These are phyloP conservation scores for Dasyornis broadbenti DNA, from an alignment of 2,113 vertebrate species.

Conservation along the genomic window DNA sequence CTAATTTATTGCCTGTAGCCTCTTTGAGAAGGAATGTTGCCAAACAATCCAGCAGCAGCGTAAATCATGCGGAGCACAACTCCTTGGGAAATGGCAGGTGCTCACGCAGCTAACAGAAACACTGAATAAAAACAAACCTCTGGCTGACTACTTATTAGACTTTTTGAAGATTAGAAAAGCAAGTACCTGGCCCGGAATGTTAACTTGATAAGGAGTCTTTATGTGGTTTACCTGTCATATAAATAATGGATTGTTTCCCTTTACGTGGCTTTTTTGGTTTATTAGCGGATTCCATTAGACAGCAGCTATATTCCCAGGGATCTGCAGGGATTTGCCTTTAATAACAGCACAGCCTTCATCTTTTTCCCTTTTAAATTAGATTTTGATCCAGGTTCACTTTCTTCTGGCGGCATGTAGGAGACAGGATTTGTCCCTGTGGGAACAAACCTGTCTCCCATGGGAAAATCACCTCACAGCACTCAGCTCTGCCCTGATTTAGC, in stretches of 20 bases:
- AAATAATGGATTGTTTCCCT: slow-evolving; percentile 45
- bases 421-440: neutral
- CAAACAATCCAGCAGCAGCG: neutral
- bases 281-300: slow-evolving; percentile 22
- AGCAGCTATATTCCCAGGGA: neutral
- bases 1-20: slow-evolving; percentile 3
- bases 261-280: neutral
- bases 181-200: neutral
- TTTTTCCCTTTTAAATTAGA: neutral
- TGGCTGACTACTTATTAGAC: neutral
- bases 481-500: neutral
- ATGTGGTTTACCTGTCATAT: slow-evolving; percentile 9
- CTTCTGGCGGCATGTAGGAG: neutral
- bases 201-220: slow-evolving; percentile 10
- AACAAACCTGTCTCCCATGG: neutral
- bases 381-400: neutral
- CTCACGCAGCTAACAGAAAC: neutral
- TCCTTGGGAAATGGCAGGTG: neutral
- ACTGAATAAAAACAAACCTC: neutral
- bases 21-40: neutral
- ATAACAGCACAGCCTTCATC: neutral
- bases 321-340: neutral
- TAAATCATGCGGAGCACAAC: neutral
- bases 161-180: slow-evolving; percentile 8
- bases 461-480: neutral